Percentiles rank a stretch among this genome's conserved stretches.
Evolutionary conservation across 2,888 invertebrate genomes (phyloP).

Genomic region (Coremacera marginata): DNA sequence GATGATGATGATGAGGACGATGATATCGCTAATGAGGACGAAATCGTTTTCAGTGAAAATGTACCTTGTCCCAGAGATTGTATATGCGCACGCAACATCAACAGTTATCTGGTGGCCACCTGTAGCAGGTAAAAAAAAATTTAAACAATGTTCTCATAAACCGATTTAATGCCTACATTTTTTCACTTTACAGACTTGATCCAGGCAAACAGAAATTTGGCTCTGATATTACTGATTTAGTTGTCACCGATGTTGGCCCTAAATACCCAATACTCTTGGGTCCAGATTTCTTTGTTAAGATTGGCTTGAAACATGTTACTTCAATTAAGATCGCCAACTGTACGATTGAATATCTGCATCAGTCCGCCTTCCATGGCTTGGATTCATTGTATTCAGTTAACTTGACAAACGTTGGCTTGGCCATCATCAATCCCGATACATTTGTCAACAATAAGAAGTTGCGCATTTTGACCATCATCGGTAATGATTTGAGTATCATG

Average conservation of each 20-base stretch:
- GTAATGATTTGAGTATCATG: constrained; percentile 73
- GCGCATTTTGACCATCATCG: constrained; percentile 76
- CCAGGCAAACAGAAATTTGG: constrained; percentile 77
- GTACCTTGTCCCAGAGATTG: constrained; percentile 76
- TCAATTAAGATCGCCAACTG: constrained; percentile 79
- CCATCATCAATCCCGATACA: constrained; percentile 77
- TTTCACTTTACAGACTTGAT: constrained; percentile 70
- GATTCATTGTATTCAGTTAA: constrained; percentile 77
- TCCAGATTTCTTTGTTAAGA: constrained; percentile 74
- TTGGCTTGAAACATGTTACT: constrained; percentile 76
- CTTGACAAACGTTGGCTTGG: constrained; percentile 77
- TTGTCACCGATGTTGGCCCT: constrained; percentile 75
- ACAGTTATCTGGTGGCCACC: constrained; percentile 75
- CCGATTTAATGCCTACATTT: not conserved
- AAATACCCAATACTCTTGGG: constrained; percentile 74
- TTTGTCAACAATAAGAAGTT: constrained; percentile 78
- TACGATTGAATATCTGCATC: constrained; percentile 76
- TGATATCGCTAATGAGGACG: constrained; percentile 61
- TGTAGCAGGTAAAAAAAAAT: constrained; percentile 72
- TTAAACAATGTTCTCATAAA: not conserved
- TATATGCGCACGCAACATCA: constrained; percentile 73
- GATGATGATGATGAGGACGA: constrained; percentile 60
- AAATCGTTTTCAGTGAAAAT: constrained; percentile 64
- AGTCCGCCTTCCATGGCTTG: constrained; percentile 78
- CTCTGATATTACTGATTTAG: constrained; percentile 76